These are phyloP conservation scores for Buathra laborator DNA, from an alignment of 2,888 invertebrate species.

Conservation along the genomic window DNA sequence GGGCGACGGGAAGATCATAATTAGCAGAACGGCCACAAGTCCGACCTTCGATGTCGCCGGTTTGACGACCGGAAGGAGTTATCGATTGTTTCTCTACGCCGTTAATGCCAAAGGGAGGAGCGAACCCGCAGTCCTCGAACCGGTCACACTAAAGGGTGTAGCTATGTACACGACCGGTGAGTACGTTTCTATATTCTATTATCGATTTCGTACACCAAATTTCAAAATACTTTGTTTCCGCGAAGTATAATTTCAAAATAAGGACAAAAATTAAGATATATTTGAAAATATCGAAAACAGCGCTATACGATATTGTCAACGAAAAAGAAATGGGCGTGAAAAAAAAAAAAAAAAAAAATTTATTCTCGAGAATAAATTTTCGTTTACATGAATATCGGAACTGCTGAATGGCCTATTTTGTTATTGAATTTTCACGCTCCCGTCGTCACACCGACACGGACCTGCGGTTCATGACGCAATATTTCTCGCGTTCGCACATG, in stretches of 20 bases:
- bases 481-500: conserved; percentile 42
- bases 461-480: conserved; percentile 36
- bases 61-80: conserved; percentile 91
- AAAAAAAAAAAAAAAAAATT: background rate
- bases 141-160: conserved; percentile 94
- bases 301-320: no score
- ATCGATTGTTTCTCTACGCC: conserved; percentile 93
- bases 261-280: no score
- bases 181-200: conserved; percentile 69
- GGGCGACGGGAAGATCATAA: conserved; percentile 73
- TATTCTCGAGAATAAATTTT: conserved; percentile 37
- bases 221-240: background rate
- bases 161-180: conserved; percentile 93
- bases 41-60: conserved; percentile 90
- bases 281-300: no score
- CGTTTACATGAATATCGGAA: conserved; percentile 42
- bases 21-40: conserved; percentile 86
- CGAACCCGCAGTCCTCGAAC: conserved; percentile 93
- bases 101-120: conserved; percentile 95
- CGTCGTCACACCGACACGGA: conserved; percentile 7
- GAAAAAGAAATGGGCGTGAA: background rate
- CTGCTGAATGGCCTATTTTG: conserved; percentile 24
- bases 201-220: background rate
- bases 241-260: no score
- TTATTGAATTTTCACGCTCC: conserved; percentile 56